A percentile compares a stretch with the other conserved stretches of the same genome.
phyloP scores from a whole-genome alignment of 2,888 invertebrate species.

The Drosophila histrio region DNA sequence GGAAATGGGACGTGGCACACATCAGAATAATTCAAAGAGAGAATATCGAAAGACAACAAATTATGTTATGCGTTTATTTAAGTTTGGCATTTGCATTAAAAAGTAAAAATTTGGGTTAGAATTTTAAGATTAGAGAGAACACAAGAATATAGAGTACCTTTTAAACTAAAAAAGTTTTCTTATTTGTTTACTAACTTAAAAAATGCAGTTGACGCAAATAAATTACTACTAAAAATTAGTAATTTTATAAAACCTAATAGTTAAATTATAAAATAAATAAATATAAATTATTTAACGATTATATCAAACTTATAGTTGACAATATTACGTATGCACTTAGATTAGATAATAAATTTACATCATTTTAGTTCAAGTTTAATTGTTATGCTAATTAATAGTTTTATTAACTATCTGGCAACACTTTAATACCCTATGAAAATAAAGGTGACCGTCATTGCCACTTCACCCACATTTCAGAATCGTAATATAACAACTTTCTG shows the following conservation, averaged over 20 bases:
- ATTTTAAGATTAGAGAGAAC: too few species aligned
- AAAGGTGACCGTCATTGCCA: not conserved
- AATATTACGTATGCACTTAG: too few species aligned
- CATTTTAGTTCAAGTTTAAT: not conserved
- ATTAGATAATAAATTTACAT: too few species aligned
- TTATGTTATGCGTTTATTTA: slow-evolving; percentile 31
- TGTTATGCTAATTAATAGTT: too few species aligned
- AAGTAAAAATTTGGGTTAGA: slow-evolving; percentile 21
- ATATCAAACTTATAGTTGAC: too few species aligned
- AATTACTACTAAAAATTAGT: too few species aligned
- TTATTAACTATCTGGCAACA: not conserved
- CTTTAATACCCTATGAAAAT: not conserved
- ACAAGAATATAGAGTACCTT: not conserved
- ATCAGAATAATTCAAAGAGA: slow-evolving; percentile 3
- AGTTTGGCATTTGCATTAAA: slow-evolving; percentile 34
- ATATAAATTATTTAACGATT: too few species aligned
- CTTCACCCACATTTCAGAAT: slow-evolving; percentile 4
- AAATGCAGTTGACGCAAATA: too few species aligned
- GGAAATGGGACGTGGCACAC: slow-evolving; percentile 52
- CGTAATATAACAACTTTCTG: slow-evolving; percentile 20
- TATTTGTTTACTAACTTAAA: not conserved
- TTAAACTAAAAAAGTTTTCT: too few species aligned
- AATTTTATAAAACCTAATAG: too few species aligned
- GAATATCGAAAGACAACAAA: slow-evolving; percentile 23
- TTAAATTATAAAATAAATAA: too few species aligned